These are phyloP conservation scores for Andrena trimmerana DNA, from an alignment of 2,888 invertebrate genomes.

Conservation along the genomic window DNA sequence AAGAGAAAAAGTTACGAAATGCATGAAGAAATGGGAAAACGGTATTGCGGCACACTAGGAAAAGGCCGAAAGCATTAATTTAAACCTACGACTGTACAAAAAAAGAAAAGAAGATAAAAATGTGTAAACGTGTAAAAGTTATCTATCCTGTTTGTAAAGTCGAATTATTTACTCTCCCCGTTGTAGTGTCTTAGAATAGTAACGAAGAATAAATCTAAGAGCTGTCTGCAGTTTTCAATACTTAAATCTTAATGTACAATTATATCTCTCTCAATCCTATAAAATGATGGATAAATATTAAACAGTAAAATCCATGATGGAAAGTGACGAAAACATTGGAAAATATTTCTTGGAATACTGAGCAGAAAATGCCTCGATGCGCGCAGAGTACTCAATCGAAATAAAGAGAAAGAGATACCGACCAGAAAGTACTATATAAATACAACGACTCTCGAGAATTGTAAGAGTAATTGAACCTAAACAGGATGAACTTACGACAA, in stretches of 20 bases:
- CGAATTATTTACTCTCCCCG: constrained; percentile 40
- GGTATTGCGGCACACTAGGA: constrained; percentile 1
- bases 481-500: constrained; percentile 41
- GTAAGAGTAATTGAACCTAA: constrained; percentile 5
- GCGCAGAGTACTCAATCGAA: neutral
- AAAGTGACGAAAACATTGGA: constrained; percentile 1
- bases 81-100: constrained; percentile 11
- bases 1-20: constrained; percentile 34
- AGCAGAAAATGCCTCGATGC: constrained; percentile 19
- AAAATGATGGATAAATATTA: constrained; percentile 46
- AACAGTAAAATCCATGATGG: constrained; percentile 11
- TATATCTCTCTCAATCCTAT: constrained; percentile 46
- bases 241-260: constrained; percentile 50
- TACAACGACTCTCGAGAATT: constrained; percentile 26
- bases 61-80: constrained; percentile 15
- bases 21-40: constrained; percentile 30
- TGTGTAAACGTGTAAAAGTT: constrained; percentile 38
- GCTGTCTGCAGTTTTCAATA: constrained; percentile 48
- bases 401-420: constrained; percentile 15
- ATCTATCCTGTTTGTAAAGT: constrained; percentile 27
- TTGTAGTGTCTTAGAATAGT: constrained; percentile 52
- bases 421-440: constrained; percentile 46
- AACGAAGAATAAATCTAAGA: constrained; percentile 52
- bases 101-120: constrained; percentile 8
- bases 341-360: constrained; percentile 34